Percentiles rank a stretch among this genome's conserved stretches.
Evolutionary conservation across 2,797 vertebrate genomes (phyloP).

Genomic region (Anguilla obscura): DNA sequence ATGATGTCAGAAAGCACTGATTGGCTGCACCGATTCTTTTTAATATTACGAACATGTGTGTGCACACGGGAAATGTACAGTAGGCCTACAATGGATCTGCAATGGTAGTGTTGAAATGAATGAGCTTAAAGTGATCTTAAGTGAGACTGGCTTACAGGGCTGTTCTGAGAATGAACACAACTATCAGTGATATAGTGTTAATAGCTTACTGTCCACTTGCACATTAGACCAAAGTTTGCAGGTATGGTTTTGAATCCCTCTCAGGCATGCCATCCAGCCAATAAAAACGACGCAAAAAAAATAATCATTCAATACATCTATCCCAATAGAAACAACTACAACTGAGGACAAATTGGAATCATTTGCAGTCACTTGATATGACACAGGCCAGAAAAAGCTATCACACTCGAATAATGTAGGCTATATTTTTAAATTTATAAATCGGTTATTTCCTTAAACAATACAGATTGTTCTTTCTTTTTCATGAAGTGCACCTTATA

Average conservation of each 20-base stretch:
- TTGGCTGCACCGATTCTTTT: not conserved
- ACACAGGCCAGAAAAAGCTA: too few relatives aligned
- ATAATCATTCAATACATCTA: not conserved
- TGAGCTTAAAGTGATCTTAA: not conserved
- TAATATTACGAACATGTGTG: not conserved
- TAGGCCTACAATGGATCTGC: not conserved
- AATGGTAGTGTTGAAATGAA: not conserved
- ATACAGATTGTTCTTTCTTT: too few relatives aligned
- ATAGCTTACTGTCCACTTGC: not conserved
- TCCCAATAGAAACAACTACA: not conserved
- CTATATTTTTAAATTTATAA: too few relatives aligned
- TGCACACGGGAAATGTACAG: not conserved
- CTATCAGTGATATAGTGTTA: not conserved
- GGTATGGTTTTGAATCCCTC: not conserved
- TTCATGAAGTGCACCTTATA: too few relatives aligned
- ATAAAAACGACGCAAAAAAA: not conserved
- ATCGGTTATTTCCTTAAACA: too few relatives aligned
- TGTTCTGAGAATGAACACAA: not conserved
- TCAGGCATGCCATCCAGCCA: not conserved
- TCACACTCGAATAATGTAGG: too few relatives aligned
- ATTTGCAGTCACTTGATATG: not conserved
- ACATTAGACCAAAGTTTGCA: not conserved
- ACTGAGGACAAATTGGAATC: not conserved
- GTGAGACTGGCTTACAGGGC: not conserved
- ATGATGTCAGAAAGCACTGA: not conserved